Percentiles rank a stretch among this genome's conserved stretches.
Evolutionary conservation across 2,113 vertebrate species (phyloP).

Genomic region (Ammospiza caudacuta): DNA sequence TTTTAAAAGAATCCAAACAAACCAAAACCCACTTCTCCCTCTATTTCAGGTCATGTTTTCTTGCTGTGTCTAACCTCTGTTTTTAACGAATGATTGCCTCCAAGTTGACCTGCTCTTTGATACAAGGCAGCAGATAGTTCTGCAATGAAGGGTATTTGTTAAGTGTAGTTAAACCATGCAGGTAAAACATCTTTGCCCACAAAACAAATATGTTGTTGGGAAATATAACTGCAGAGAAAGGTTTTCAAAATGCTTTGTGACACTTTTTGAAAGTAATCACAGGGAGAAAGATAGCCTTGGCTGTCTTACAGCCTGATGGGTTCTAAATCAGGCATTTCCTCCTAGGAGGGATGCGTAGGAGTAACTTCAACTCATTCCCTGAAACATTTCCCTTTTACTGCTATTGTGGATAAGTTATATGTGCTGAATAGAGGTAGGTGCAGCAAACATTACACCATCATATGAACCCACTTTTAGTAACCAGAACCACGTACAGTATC

Average conservation of each 20-base stretch:
- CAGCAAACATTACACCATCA: neutral
- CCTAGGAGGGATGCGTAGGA: neutral
- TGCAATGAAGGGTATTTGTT: neutral
- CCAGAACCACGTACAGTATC: neutral
- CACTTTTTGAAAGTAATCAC: neutral
- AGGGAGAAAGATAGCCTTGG: neutral
- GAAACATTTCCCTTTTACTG: neutral
- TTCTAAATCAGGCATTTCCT: conserved; percentile 13
- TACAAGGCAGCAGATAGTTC: neutral
- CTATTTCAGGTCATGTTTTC: neutral
- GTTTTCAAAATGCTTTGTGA: neutral
- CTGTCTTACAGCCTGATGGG: neutral
- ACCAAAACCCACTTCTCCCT: neutral
- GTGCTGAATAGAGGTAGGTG: neutral
- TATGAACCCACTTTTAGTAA: neutral
- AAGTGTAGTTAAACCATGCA: neutral
- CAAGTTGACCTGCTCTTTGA: neutral
- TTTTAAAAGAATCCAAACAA: neutral
- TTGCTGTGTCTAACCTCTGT: neutral
- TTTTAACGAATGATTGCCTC: neutral
- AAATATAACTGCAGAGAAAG: neutral
- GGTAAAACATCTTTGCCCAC: neutral
- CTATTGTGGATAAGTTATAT: neutral
- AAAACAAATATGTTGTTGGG: neutral
- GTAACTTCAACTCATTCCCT: neutral